Evolutionary conservation across 2,888 invertebrate species (phyloP), one percentile per base, ranked within the genome.

Genomic region (Tetragonula carbonaria): DNA sequence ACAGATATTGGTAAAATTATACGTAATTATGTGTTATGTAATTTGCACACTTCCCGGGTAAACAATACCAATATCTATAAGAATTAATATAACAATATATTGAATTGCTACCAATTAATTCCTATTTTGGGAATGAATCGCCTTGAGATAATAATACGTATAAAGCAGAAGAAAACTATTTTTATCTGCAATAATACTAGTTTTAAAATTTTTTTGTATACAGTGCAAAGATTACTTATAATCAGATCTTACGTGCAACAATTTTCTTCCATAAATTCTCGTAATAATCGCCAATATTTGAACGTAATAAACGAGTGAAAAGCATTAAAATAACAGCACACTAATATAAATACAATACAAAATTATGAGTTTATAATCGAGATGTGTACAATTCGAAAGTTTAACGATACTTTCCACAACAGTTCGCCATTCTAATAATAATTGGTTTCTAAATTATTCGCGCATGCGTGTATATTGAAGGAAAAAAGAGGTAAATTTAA

Each of bases 41-140:
- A 33, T 33, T 33, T n/a, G n/a, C 63, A n/a, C 53, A 71, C 72
- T 72, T 75, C 8, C 57, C 50, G 45, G 53, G 45, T 66, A 53
- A 67, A 74, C 11, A 3, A 45, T 21, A 57, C n/a, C 45, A 50
- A 70, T 59, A 59, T 33, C 33, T 45, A 70, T 28, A 53, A 76
- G 51, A 16, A 16, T 21, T 23, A 23, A 70, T 79, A 74, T 80
- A 74, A 82, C 63, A 85, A 45, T 45, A 45, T 45, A 45, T 45
- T 45, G 45, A 45, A 79, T 80, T 74, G 62, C 45, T 50, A 33
- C 63, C 85, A 86, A 92, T 92, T 90, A 92, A 91, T 91, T 74
- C 85, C 90, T 93, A 92, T 93, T 92, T 92, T 74, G 88, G 89
- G 90, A 90, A 80, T 88, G 91, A 90, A 91, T 91, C 90, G 90